Base-by-base conservation (phyloP, 2,797 vertebrate species). In the Melanotaenia boesemani region DNA sequence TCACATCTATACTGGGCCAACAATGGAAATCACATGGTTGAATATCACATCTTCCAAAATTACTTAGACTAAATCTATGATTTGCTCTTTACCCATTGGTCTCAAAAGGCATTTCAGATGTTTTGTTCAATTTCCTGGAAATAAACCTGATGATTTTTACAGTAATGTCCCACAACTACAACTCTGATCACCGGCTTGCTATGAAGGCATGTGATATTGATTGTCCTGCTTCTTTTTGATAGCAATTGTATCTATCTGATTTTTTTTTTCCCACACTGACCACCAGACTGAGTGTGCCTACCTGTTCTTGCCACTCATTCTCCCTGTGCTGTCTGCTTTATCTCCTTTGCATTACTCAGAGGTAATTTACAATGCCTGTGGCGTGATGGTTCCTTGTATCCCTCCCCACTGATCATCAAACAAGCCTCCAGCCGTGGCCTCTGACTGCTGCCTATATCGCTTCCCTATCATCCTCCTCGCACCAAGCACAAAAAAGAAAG, bases 371-470 rank as follows among this genome's bases (percentile, higher is more conserved):
- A 72, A 74, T 81, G 80, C 89, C 77, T 85, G 79, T 65, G 78
- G 86, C 63, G 32, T 70, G 78, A 80, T 86, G 80, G 76, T 82
- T 76, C 73, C 79, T 71, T 59, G 72, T 69, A 80, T 84, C 81
- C 44, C 69, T 85, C 80, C 76, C 76, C 57, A 88, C 76, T 87
- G 92, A 90, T 90, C 86, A 89, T 87, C 83, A 90, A 88, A 90
- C 83, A 84, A 79, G 78, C 82, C 78, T 88, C 77, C 79, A 74
- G 77, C 86, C 64, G 15, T 81, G 84, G 76, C 79, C 86, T 86
- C 75, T 91, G 86, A 89, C 87, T 56, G 13, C 68, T 75, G 79
- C 86, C 79, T 77, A 52, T 70, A 72, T 82, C 41, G 48, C 66
- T 63, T 77, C 63, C 69, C 86, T 81, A 76, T 85, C 80, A 82